phyloP scores from a whole-genome alignment of 2,888 invertebrate genomes.

The Pseudolycoriella hygida region DNA sequence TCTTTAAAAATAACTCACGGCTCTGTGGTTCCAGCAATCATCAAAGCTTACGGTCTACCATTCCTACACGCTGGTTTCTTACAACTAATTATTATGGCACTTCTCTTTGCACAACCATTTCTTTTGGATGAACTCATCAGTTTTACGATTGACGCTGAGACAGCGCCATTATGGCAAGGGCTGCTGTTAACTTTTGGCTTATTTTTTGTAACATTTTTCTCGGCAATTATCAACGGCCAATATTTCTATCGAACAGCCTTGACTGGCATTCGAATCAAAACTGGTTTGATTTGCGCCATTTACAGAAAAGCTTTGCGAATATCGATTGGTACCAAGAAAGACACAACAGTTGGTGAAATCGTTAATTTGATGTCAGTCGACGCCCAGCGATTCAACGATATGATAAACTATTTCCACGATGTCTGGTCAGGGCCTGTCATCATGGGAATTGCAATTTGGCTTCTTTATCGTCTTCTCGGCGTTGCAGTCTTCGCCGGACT shows the following conservation, averaged over 20 bases:
- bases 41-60: background rate
- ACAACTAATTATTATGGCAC: background rate
- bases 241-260: slow-evolving; percentile 33
- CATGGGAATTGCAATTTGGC: slow-evolving; percentile 24
- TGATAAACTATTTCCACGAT: slow-evolving; percentile 15
- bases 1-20: background rate
- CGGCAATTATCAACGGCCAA: slow-evolving; percentile 32
- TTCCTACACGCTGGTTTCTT: background rate
- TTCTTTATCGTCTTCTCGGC: slow-evolving; percentile 14
- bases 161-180: slow-evolving; percentile 30
- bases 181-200: slow-evolving; percentile 31
- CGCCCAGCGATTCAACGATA: slow-evolving; percentile 16
- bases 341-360: slow-evolving; percentile 20
- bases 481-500: slow-evolving; percentile 35
- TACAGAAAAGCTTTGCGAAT: slow-evolving; percentile 26
- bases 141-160: background rate
- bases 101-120: background rate
- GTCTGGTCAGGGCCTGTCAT: slow-evolving; percentile 24
- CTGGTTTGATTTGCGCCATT: slow-evolving; percentile 30
- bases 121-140: background rate
- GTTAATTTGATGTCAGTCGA: slow-evolving; percentile 22
- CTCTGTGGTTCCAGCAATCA: slow-evolving; percentile 8
- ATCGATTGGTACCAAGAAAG: slow-evolving; percentile 14
- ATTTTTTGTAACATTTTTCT: slow-evolving; percentile 28
- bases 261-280: slow-evolving; percentile 34